Conservation (phyloP, 1,140 invertebrate species). For the Hycleus cichorii region DNA sequence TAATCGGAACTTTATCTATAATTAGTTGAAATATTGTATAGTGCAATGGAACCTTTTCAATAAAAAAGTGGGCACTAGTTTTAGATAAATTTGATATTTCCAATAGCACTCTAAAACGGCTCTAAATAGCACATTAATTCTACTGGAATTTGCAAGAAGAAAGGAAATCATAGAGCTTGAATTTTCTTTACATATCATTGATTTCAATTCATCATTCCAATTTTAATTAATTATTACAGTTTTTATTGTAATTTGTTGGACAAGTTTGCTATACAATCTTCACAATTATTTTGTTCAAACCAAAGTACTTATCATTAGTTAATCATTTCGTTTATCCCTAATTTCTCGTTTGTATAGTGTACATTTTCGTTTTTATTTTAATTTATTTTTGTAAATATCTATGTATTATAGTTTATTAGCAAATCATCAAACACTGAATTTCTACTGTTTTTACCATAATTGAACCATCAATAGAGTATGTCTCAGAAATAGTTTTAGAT, state of each 20-base stretch:
- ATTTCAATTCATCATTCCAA: too few species aligned
- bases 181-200: too few species aligned
- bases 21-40: neutral
- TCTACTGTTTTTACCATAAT: too few species aligned
- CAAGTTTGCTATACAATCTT: too few species aligned
- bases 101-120: too few species aligned
- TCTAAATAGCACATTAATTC: too few species aligned
- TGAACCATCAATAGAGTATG: too few species aligned
- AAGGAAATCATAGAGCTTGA: too few species aligned
- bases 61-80: neutral
- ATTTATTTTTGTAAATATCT: constrained; percentile 25
- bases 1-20: neutral
- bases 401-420: neutral
- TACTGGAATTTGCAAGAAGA: too few species aligned
- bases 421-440: constrained; percentile 22
- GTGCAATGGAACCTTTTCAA: neutral
- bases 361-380: constrained; percentile 18
- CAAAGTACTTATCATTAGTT: constrained; percentile 16
- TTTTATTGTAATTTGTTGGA: too few species aligned
- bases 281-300: constrained; percentile 20
- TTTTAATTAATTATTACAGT: too few species aligned
- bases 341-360: constrained; percentile 14
- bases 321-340: constrained; percentile 18
- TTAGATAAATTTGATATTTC: neutral
- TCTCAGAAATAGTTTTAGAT: too few species aligned